Evolutionary conservation across 2,888 invertebrate species (phyloP), one percentile per base, ranked within the genome.

Genomic region (Eilema depressum): DNA sequence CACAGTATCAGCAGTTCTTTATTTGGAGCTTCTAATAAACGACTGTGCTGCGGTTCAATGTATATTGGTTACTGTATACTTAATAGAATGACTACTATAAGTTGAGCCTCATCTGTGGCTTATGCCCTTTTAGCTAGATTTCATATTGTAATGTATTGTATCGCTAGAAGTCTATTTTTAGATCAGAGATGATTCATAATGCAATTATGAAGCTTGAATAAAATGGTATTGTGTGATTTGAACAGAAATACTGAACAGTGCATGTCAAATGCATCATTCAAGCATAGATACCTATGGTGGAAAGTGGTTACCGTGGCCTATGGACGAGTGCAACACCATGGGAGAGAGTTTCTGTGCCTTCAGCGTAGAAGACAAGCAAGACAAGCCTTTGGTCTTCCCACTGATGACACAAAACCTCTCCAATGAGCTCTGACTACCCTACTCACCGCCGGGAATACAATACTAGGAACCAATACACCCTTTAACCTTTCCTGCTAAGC

Each of bases 1-100:
- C 83, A 83, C 83, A 77, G 76, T 83, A 81, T 81, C 81, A 81
- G 83, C 62, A 70, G 73, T 82, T 78, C 83, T 82, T 76, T 83
- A 82, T 82, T 80, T 80, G 83, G 82, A 83, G 75, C 78, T 75
- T 80, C 80, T 82, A 76, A 78, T 78, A 77, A 82, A 76, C 70
- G 71, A 66, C 74, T 77, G 74, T 69, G 66, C 57, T 10, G 60
- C 3, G 23, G 65, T 30, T 69, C 80, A 77, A 37, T 25, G 62
- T 73, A 63, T 37, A 20, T 8, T 75, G 68, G 80, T 25, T 59
- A 5, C 10, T 61, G 41, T 66, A 57, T 64, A 23, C 20, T 8
- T 2, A 14, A 23, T 47, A 60, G 7, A 11, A 11, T 2, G n/a
- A 41, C 74, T 26, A 25, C n/a, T 70, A 14, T 78, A 78, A 66